Conservation (phyloP, 2,797 vertebrate species). For the Clarias fuscus region DNA sequence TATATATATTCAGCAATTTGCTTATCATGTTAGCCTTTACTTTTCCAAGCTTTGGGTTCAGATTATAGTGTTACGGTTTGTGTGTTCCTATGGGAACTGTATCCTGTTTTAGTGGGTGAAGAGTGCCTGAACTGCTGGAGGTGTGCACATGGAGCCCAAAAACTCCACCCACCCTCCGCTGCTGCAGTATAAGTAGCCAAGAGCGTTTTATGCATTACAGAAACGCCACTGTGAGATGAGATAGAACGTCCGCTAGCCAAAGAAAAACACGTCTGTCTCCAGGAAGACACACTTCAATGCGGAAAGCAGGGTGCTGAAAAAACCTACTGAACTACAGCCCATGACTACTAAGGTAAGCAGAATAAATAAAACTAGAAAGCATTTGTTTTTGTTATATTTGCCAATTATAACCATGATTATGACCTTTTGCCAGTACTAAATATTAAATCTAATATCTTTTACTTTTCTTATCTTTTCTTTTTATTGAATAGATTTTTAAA, state of each 20-base stretch:
- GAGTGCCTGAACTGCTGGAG: constrained; percentile 58
- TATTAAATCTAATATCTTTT: constrained; percentile 1
- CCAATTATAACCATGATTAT: too few relatives aligned
- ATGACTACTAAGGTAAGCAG: constrained; percentile 65
- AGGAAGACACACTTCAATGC: constrained; percentile 41
- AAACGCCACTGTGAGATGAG: constrained; percentile 59
- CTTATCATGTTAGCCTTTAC: constrained; percentile 65
- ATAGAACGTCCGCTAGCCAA: constrained; percentile 52
- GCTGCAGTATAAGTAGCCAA: constrained; percentile 69
- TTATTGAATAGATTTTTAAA: constrained; percentile 47
- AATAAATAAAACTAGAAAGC: neutral
- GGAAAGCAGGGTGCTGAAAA: constrained; percentile 28
- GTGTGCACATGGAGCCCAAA: constrained; percentile 62
- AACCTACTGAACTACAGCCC: constrained; percentile 25
- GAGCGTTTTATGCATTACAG: constrained; percentile 63
- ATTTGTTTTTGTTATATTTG: neutral
- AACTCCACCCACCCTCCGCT: constrained; percentile 59
- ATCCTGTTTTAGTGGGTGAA: constrained; percentile 68
- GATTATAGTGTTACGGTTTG: constrained; percentile 64
- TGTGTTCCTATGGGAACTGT: constrained; percentile 74
- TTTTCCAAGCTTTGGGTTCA: constrained; percentile 48
- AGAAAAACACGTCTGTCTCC: constrained; percentile 40
- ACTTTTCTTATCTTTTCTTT: constrained; percentile 38
- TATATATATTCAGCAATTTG: constrained; percentile 43
- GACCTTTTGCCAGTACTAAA: constrained; percentile 7